These are phyloP conservation scores for human DNA, from an alignment of 2,113 vertebrate species.

Conservation along the genomic window GRCh38 chr12:49466501-49467000, in stretches of 20 bases:
- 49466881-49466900: background rate
- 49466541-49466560: background rate
- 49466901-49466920: background rate
- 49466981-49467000: background rate
- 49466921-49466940: background rate
- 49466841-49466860: background rate
- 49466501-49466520: background rate
- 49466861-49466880: background rate
- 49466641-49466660: background rate
- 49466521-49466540: background rate
- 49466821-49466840: background rate
- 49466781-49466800: background rate
- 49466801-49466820: background rate
- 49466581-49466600: background rate
- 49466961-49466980: background rate
- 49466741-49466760: no score
- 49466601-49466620: background rate
- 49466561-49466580: background rate
- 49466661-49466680: background rate
- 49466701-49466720: background rate
- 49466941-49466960: background rate
- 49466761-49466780: background rate
- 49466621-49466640: background rate
- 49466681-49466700: background rate
- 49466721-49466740: background rate